These are phyloP conservation scores for Hoplias malabaricus DNA, from an alignment of 2,113 vertebrate species.

Conservation along the genomic window DNA sequence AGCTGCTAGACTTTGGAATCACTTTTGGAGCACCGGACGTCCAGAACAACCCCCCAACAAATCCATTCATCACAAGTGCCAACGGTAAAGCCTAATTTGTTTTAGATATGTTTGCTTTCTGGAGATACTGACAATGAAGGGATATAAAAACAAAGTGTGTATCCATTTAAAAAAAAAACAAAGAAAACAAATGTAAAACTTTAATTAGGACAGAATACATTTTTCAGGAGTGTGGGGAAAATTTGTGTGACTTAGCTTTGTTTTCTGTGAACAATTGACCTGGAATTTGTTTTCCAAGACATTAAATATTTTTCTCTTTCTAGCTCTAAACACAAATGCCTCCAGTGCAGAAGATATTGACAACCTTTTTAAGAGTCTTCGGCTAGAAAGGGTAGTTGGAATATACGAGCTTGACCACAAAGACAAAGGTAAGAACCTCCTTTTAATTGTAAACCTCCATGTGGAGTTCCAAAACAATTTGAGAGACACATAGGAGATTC, in stretches of 20 bases:
- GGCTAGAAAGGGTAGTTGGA: conserved; percentile 46
- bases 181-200: too few relatives aligned
- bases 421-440: conserved; percentile 47
- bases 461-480: too few relatives aligned
- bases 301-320: background rate
- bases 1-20: conserved; percentile 66
- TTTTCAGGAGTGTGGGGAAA: too few relatives aligned
- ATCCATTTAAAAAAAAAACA: too few relatives aligned
- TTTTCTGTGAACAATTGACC: too few relatives aligned
- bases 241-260: too few relatives aligned
- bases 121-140: too few relatives aligned
- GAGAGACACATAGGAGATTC: too few relatives aligned
- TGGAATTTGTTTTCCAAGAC: conserved; percentile 17
- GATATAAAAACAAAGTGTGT: background rate
- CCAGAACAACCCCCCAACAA: conserved; percentile 32
- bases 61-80: conserved; percentile 52
- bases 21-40: conserved; percentile 56
- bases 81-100: conserved; percentile 52
- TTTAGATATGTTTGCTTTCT: background rate
- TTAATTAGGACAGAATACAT: too few relatives aligned
- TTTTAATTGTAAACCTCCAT: too few relatives aligned
- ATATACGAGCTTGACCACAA: conserved; percentile 44
- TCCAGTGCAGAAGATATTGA: conserved; percentile 42
- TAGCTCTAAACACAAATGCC: conserved; percentile 32
- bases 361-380: conserved; percentile 55